These are phyloP conservation scores for Chouioia cunea DNA, from an alignment of 2,888 invertebrate species.

Conservation along the genomic window DNA sequence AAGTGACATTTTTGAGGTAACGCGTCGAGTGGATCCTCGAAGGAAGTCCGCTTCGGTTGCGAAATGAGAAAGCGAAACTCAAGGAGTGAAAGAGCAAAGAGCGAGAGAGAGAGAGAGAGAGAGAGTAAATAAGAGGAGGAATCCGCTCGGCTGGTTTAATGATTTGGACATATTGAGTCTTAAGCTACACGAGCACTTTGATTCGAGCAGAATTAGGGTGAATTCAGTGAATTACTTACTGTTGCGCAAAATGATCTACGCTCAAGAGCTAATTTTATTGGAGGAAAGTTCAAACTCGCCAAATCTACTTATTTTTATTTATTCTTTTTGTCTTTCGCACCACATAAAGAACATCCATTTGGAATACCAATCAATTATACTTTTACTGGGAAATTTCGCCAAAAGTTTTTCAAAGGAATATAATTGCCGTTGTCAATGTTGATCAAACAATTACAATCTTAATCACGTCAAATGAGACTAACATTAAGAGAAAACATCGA, in stretches of 20 bases:
- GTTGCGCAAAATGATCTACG: neutral
- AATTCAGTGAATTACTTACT: slow-evolving; percentile 9
- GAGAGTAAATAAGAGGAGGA: neutral
- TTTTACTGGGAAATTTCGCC: too few species aligned
- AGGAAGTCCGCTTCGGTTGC: slow-evolving; percentile 53
- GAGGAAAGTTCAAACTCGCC: too few species aligned
- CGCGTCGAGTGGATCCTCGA: slow-evolving; percentile 46
- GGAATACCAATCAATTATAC: too few species aligned
- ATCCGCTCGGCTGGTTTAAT: neutral
- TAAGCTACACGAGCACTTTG: neutral
- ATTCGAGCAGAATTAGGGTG: neutral
- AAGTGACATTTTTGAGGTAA: slow-evolving; percentile 44
- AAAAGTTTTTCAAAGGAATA: too few species aligned
- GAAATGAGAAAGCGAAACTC: slow-evolving; percentile 55
- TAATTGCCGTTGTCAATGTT: too few species aligned
- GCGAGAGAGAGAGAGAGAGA: neutral
- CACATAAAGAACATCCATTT: too few species aligned
- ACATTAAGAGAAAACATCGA: too few species aligned
- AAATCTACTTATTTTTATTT: too few species aligned
- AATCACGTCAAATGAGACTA: too few species aligned
- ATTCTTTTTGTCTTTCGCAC: too few species aligned
- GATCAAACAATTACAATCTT: too few species aligned
- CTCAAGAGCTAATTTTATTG: too few species aligned
- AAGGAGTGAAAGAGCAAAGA: neutral
- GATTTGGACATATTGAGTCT: neutral